Evolutionary conservation across 2,888 invertebrate genomes (phyloP).

Genomic region (Platerodrilus igneus): DNA sequence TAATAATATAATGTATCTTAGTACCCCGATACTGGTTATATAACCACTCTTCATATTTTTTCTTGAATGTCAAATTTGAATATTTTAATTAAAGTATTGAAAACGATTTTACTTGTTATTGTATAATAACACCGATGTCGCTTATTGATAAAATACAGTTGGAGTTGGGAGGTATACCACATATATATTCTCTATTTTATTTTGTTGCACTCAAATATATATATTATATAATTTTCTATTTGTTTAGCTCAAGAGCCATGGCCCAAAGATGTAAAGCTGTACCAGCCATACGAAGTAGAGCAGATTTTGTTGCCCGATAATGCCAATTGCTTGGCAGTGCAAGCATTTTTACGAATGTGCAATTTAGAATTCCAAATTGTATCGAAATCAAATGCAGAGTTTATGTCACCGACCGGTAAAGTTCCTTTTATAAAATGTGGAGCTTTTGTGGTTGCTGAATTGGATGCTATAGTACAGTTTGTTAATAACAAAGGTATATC

Average conservation of each 20-base stretch:
- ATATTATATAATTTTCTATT: slow-evolving; percentile 1
- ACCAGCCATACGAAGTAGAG: slow-evolving; percentile 87
- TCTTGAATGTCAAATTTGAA: too few species aligned
- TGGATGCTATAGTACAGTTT: slow-evolving; percentile 88
- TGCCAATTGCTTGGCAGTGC: slow-evolving; percentile 89
- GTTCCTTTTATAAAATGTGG: slow-evolving; percentile 92
- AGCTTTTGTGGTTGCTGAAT: slow-evolving; percentile 80
- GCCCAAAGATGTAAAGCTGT: slow-evolving; percentile 82
- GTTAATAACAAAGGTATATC: slow-evolving; percentile 79
- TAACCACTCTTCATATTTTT: too few species aligned
- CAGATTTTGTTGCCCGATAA: slow-evolving; percentile 92
- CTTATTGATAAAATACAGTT: slow-evolving; percentile 26
- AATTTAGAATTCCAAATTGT: slow-evolving; percentile 77
- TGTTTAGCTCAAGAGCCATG: slow-evolving; percentile 78
- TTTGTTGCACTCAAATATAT: too few species aligned
- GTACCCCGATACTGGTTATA: too few species aligned
- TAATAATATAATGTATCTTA: too few species aligned
- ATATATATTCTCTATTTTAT: background rate
- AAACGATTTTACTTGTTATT: too few species aligned
- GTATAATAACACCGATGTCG: slow-evolving; percentile 15
- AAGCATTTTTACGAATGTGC: slow-evolving; percentile 91
- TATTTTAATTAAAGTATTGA: too few species aligned
- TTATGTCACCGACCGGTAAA: slow-evolving; percentile 92
- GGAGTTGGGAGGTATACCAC: slow-evolving; percentile 26
- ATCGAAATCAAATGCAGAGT: slow-evolving; percentile 86